Evolutionary conservation across 2,888 invertebrate species (phyloP).

Genomic region (Pachymerium ferrugineum): DNA sequence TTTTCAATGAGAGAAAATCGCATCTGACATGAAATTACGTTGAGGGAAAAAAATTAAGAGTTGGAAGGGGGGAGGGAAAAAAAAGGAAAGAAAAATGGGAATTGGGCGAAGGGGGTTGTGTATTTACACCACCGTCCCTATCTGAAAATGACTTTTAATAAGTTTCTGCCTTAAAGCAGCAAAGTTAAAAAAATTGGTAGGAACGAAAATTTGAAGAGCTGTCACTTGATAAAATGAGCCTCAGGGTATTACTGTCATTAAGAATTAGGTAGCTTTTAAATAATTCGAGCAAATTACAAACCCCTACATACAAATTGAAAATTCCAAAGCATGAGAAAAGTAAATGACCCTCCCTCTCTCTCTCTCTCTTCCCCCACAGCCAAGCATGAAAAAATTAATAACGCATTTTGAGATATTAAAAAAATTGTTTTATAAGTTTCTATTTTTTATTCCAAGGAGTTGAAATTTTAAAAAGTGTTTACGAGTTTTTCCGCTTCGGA

Average conservation of each 20-base stretch:
- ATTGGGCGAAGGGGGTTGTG: not conserved
- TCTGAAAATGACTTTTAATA: constrained; percentile 11
- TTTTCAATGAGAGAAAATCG: constrained; percentile 19
- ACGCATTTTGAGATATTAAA: no score
- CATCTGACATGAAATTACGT: constrained; percentile 6
- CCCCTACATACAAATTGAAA: not conserved
- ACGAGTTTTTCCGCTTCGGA: no score
- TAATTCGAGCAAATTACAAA: not conserved
- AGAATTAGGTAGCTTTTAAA: constrained; percentile 9
- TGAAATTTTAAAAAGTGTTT: no score
- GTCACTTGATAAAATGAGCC: constrained; percentile 10
- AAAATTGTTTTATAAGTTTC: no score
- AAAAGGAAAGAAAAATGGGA: not conserved
- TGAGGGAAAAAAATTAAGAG: not conserved
- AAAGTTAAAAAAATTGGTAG: not conserved
- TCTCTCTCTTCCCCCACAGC: not conserved
- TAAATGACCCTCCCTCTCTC: not conserved
- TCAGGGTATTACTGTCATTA: constrained; percentile 5
- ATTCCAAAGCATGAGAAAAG: not conserved
- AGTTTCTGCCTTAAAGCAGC: constrained; percentile 7
- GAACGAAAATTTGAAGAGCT: constrained; percentile 4
- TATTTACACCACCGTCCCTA: not conserved
- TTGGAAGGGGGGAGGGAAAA: not conserved
- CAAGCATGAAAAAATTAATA: no score
- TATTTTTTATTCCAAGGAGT: no score